Percentiles rank a stretch among this genome's conserved stretches.
These are phyloP conservation scores for Chelonus insularis DNA, from an alignment of 1,140 invertebrate species.

Conservation along the genomic window DNA sequence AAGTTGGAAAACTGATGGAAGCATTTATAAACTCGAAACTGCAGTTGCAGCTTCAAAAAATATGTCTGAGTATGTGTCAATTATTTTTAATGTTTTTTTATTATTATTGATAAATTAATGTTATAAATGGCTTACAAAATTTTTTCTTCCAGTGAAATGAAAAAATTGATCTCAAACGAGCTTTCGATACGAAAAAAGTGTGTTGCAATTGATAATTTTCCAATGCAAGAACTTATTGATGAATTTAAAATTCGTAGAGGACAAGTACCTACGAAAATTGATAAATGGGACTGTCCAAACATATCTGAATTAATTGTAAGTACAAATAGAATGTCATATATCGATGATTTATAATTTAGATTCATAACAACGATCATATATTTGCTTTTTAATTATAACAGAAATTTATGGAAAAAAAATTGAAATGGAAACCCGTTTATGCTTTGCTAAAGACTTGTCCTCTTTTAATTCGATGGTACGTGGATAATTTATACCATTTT, in stretches of 20 bases:
- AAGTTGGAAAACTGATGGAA: constrained; percentile 63
- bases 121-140: neutral
- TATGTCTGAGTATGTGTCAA: constrained; percentile 64
- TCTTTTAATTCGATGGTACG: constrained; percentile 73
- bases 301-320: constrained; percentile 69
- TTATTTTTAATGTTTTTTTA: constrained; percentile 17
- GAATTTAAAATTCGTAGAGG: constrained; percentile 70
- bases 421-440: constrained; percentile 77
- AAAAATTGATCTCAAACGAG: constrained; percentile 68
- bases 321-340: constrained; percentile 21
- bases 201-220: constrained; percentile 67
- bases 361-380: neutral
- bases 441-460: constrained; percentile 78
- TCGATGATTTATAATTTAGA: too few species aligned
- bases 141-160: constrained; percentile 61
- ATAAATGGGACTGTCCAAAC: constrained; percentile 69
- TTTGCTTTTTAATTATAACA: constrained; percentile 41
- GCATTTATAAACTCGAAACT: constrained; percentile 61
- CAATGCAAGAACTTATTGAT: constrained; percentile 72
- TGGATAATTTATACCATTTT: constrained; percentile 53
- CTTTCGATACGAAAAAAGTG: constrained; percentile 71
- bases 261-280: constrained; percentile 52
- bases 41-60: constrained; percentile 63
- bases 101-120: constrained; percentile 18
- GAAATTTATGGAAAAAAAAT: constrained; percentile 67